These are phyloP conservation scores for Drosophila pegasa DNA, from an alignment of 2,888 invertebrate genomes.

Conservation along the genomic window DNA sequence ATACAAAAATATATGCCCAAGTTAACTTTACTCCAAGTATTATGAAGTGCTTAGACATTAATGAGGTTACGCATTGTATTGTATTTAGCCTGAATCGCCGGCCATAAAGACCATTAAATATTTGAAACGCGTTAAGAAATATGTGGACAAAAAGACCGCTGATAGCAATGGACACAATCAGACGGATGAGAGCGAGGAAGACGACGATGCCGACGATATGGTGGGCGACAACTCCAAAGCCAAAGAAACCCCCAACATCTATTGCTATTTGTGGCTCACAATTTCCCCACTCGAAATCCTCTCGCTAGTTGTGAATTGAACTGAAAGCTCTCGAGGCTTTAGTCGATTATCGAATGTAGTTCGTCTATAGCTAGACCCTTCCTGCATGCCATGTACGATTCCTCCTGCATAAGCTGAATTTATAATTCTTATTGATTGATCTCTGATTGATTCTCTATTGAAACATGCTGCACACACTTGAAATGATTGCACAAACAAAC, in stretches of 20 bases:
- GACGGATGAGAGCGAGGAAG: slow-evolving; percentile 85
- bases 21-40: neutral
- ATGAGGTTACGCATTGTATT: slow-evolving; percentile 21
- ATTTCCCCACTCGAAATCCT: no score
- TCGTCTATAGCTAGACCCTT: neutral
- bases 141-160: slow-evolving; percentile 84
- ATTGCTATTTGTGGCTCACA: slow-evolving; percentile 2
- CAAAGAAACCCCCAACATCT: neutral
- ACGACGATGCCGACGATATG: slow-evolving; percentile 90
- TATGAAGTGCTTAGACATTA: neutral
- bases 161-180: slow-evolving; percentile 74
- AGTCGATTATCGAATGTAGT: neutral
- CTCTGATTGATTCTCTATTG: slow-evolving; percentile 53
- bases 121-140: slow-evolving; percentile 84
- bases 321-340: neutral
- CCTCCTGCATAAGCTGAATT: slow-evolving; percentile 1
- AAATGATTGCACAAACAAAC: slow-evolving; percentile 35
- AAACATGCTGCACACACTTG: slow-evolving; percentile 56
- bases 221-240: slow-evolving; percentile 86
- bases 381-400: slow-evolving; percentile 11
- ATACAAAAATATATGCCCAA: neutral
- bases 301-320: neutral
- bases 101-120: slow-evolving; percentile 85
- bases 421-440: slow-evolving; percentile 25
- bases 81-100: slow-evolving; percentile 83